phyloP scores from a whole-genome alignment of 2,113 vertebrate genomes.

The Ptyas mucosa region DNA sequence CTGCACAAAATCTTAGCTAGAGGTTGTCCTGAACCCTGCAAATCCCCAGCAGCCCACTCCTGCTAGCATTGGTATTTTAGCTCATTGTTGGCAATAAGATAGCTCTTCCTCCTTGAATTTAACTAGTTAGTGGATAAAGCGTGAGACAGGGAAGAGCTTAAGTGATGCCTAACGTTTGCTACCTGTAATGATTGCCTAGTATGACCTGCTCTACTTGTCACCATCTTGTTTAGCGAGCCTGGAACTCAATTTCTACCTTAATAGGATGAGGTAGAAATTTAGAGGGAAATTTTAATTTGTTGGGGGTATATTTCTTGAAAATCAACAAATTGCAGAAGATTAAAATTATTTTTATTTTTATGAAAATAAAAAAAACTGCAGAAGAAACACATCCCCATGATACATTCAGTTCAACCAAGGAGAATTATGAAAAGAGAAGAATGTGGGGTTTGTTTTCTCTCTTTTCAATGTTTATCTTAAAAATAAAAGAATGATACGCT shows the following conservation, averaged over 20 bases:
- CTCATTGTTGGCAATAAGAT: neutral
- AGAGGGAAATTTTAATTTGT: neutral
- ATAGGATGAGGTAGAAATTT: neutral
- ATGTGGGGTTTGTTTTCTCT: neutral
- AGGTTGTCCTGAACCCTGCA: too few relatives aligned
- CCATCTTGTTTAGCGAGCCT: conserved; percentile 21
- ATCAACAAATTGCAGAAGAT: too few relatives aligned
- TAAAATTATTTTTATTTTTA: too few relatives aligned
- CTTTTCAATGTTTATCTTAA: neutral
- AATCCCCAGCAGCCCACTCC: too few relatives aligned
- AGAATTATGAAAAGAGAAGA: conserved; percentile 43
- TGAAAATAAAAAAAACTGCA: neutral
- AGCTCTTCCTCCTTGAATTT: neutral
- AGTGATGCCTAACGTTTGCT: neutral
- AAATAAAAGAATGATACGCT: neutral
- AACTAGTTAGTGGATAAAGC: neutral
- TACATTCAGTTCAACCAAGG: neutral
- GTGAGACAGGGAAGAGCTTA: neutral
- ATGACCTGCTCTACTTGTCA: neutral
- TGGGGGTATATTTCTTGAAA: neutral
- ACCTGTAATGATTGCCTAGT: neutral
- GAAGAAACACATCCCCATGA: too few relatives aligned
- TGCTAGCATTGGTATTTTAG: neutral
- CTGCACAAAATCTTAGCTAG: too few relatives aligned
- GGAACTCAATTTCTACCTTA: neutral